Evolutionary conservation across 2,888 invertebrate genomes (phyloP).

Genomic region (Ophioninae sp.): DNA sequence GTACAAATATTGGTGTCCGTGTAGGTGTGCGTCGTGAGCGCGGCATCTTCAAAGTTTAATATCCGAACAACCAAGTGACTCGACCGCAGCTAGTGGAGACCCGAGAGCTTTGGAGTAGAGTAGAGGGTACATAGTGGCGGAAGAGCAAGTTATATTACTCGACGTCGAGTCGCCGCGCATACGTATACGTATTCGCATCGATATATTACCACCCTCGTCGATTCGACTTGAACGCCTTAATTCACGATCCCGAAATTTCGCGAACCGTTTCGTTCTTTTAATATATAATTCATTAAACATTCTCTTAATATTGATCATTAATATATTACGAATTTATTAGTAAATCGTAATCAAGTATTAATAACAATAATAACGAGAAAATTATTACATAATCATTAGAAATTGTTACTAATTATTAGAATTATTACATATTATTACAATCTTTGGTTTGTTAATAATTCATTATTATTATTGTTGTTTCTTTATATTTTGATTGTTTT

Average conservation of each 20-base stretch:
- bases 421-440: too few relatives aligned
- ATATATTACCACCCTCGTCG: conserved; percentile 60
- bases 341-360: too few relatives aligned
- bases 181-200: conserved; percentile 47
- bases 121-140: conserved; percentile 36
- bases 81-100: conserved; percentile 64
- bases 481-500: not conserved
- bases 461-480: too few relatives aligned
- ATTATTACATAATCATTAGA: too few relatives aligned
- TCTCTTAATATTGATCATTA: too few relatives aligned
- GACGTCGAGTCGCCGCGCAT: conserved; percentile 43
- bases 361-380: too few relatives aligned
- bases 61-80: conserved; percentile 75
- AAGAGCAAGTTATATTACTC: conserved; percentile 65
- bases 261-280: conserved; percentile 29
- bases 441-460: too few relatives aligned
- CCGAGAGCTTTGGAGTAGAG: conserved; percentile 37
- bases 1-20: not conserved
- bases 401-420: too few relatives aligned
- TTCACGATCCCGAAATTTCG: conserved; percentile 42
- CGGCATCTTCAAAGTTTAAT: conserved; percentile 78
- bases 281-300: not conserved
- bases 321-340: too few relatives aligned
- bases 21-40: conserved; percentile 43
- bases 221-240: conserved; percentile 39